phyloP scores from a whole-genome alignment of 2,888 invertebrate species.

The Ligdia adustata region DNA sequence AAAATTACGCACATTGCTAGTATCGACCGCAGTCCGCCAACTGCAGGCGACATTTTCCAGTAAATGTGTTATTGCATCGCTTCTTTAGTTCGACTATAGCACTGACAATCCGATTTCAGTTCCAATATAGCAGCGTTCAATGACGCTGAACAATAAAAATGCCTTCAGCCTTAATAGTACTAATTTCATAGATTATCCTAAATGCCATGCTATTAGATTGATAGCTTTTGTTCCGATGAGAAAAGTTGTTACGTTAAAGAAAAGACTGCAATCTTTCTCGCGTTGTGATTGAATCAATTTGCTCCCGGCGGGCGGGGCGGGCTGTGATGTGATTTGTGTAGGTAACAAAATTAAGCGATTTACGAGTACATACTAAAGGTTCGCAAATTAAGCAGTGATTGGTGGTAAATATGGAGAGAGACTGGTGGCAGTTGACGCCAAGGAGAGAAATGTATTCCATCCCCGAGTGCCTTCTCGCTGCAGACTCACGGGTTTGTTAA shows the following conservation, averaged over 20 bases:
- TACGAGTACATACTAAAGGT: not conserved
- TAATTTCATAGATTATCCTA: constrained; percentile 10
- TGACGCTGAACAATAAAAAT: constrained; percentile 18
- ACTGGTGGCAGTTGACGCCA: constrained; percentile 82
- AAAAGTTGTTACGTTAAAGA: constrained; percentile 18
- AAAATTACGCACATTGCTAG: constrained; percentile 13
- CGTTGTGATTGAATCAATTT: constrained; percentile 17
- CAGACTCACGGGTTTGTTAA: constrained; percentile 85
- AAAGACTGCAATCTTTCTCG: constrained; percentile 8
- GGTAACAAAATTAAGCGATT: constrained; percentile 13
- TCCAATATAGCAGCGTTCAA: constrained; percentile 12
- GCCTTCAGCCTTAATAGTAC: constrained; percentile 3
- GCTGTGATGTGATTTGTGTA: constrained; percentile 9
- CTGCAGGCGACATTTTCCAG: constrained; percentile 30
- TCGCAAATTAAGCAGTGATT: constrained; percentile 2
- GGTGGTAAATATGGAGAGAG: constrained; percentile 56
- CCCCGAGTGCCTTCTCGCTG: constrained; percentile 84
- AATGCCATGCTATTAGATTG: constrained; percentile 8
- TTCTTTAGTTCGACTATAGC: not conserved
- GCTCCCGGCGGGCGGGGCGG: not conserved
- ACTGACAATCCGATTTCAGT: constrained; percentile 17
- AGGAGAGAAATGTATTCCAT: constrained; percentile 65
- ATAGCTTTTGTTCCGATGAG: constrained; percentile 18
- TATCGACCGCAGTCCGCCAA: constrained; percentile 30
- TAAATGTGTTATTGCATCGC: constrained; percentile 25